Base-by-base conservation (phyloP, 2,113 vertebrate genomes). In the Percina caprodes region DNA sequence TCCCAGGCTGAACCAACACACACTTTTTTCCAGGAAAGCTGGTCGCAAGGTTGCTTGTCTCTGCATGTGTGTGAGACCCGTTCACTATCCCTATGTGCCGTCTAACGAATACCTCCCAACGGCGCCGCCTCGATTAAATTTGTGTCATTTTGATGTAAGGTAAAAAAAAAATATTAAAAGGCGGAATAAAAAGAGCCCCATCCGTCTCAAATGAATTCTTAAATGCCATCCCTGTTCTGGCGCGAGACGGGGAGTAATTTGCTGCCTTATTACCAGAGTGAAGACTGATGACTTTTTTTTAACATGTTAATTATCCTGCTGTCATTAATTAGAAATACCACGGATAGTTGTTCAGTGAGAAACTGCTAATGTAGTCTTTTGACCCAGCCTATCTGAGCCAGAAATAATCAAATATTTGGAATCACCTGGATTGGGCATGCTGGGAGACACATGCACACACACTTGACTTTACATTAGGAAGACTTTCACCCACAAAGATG, bases 251-350 rank as follows among this genome's bases (percentile, higher is more conserved):
- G 45, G 66, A 77, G 55, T 88, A 74, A 91, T 90, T 89, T 88
- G 66, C 82, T 80, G 79, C 30, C 62, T 88, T 88, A 89, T 88
- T 86, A 87, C 74, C 84, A 69, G 46, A 84, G 51, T 79, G 72
- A 88, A 88, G 73, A 79, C 80, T 90, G 88, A 90, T 79, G 83
- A 61, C 80, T 89, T 88, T 80, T n/a, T 85, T 92, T 80, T 48
- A 45, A 75, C 80, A 69, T 83, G 88, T 84, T 89, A 90, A 90
- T 91, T 80, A 85, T 85, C 82, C 85, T 69, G 72, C 87, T 86
- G 83, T 84, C 74, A 79, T 92, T 91, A 89, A 92, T 91, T 91
- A 89, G 76, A 88, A 89, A 89, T 62, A 81, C 62, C 79, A 68
- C 80, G 76, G 89, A 82, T 84, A 77, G 78, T 69, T 76, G 48